Evolutionary conservation across 2,113 vertebrate genomes (phyloP).

Genomic region (Austrofundulus limnaeus): DNA sequence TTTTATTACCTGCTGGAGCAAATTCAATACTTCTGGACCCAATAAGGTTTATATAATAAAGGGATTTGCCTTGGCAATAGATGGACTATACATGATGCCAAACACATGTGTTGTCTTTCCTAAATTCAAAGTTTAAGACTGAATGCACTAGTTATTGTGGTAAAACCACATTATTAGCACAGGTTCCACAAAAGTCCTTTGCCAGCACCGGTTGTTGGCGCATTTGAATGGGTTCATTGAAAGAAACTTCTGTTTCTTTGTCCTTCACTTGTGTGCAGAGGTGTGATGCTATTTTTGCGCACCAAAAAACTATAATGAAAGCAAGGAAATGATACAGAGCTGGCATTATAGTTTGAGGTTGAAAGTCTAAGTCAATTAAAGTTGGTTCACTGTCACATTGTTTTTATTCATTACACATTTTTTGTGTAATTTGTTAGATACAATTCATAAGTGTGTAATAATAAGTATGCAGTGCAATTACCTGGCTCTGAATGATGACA

Average conservation of each 20-base stretch:
- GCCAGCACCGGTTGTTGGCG: slow-evolving; percentile 56
- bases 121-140: slow-evolving; percentile 53
- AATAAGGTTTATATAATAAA: slow-evolving; percentile 57
- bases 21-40: slow-evolving; percentile 41
- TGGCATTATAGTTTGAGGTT: slow-evolving; percentile 31
- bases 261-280: slow-evolving; percentile 43
- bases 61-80: slow-evolving; percentile 48
- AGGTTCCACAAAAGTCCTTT: slow-evolving; percentile 56
- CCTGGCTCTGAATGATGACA: slow-evolving; percentile 41
- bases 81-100: slow-evolving; percentile 59
- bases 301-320: too few relatives aligned
- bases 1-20: slow-evolving; percentile 55
- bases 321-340: slow-evolving; percentile 34
- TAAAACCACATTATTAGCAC: slow-evolving; percentile 55
- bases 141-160: slow-evolving; percentile 58
- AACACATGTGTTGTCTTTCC: slow-evolving; percentile 59
- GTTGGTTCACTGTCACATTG: slow-evolving; percentile 26
- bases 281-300: slow-evolving; percentile 49
- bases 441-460: slow-evolving; percentile 5
- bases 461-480: slow-evolving; percentile 2
- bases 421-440: not conserved
- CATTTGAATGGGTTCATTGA: slow-evolving; percentile 42
- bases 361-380: slow-evolving; percentile 27
- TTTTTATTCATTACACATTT: too few relatives aligned
- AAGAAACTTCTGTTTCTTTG: slow-evolving; percentile 59